Conservation (phyloP, 2,888 invertebrate species). For the Hyalella azteca region DNA sequence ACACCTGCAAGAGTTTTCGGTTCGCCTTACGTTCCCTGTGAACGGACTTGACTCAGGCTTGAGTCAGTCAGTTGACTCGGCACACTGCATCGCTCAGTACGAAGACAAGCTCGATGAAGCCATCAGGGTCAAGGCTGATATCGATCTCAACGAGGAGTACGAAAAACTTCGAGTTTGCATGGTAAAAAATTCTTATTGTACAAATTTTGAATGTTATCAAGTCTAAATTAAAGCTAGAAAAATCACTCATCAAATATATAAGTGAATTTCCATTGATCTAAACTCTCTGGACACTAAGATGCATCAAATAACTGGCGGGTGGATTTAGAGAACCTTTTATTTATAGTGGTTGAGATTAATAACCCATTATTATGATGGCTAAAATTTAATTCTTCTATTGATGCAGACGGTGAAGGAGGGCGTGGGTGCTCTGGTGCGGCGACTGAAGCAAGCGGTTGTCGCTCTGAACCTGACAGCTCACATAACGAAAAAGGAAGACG, state of each 20-base stretch:
- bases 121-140: neutral
- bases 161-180: constrained; percentile 23
- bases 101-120: neutral
- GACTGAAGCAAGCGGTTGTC: neutral
- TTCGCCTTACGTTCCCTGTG: constrained; percentile 40
- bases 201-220: no score
- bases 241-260: no score
- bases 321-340: no score
- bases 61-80: constrained; percentile 29
- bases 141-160: constrained; percentile 41
- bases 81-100: constrained; percentile 24
- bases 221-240: no score
- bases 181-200: constrained; percentile 34
- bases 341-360: no score
- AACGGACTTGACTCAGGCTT: constrained; percentile 30
- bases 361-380: no score
- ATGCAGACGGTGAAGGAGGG: no score
- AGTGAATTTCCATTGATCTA: no score
- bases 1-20: constrained; percentile 13
- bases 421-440: neutral
- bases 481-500: neutral
- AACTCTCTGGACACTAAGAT: no score
- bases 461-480: constrained; percentile 18
- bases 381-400: no score
- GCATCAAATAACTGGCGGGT: no score